Conservation (phyloP, 2,888 invertebrate genomes). For the Hydroisotoma schaefferi region DNA sequence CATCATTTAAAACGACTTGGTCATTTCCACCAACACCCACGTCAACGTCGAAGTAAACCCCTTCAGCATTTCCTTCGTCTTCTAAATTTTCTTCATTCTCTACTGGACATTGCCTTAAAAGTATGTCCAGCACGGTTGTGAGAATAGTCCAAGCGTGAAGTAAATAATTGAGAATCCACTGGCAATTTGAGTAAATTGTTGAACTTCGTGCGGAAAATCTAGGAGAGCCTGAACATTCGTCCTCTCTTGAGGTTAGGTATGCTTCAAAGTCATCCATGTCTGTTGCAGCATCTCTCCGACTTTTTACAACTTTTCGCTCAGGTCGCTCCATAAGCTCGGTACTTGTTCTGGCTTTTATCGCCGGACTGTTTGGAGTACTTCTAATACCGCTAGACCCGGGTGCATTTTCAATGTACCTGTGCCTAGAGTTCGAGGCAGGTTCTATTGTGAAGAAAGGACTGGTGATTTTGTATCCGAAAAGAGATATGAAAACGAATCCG, state of each 20-base stretch:
- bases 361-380: no score
- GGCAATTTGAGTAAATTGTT: background rate
- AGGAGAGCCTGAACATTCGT: background rate
- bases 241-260: no score
- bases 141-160: background rate
- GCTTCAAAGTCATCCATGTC: constrained; percentile 46
- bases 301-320: constrained; percentile 35
- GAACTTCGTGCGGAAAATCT: background rate
- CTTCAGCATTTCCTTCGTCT: no score
- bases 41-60: no score
- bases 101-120: constrained; percentile 5
- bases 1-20: no score
- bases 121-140: background rate
- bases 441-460: constrained; percentile 41
- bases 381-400: background rate
- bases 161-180: background rate
- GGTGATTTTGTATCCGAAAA: constrained; percentile 33
- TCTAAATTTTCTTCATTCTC: background rate
- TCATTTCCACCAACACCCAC: no score
- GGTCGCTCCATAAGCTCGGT: constrained; percentile 29
- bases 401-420: constrained; percentile 7
- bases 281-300: constrained; percentile 34
- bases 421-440: constrained; percentile 31
- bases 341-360: constrained; percentile 9
- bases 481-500: constrained; percentile 30